Base-by-base conservation (phyloP, 2,888 invertebrate species). In the Macrophya annulata region DNA sequence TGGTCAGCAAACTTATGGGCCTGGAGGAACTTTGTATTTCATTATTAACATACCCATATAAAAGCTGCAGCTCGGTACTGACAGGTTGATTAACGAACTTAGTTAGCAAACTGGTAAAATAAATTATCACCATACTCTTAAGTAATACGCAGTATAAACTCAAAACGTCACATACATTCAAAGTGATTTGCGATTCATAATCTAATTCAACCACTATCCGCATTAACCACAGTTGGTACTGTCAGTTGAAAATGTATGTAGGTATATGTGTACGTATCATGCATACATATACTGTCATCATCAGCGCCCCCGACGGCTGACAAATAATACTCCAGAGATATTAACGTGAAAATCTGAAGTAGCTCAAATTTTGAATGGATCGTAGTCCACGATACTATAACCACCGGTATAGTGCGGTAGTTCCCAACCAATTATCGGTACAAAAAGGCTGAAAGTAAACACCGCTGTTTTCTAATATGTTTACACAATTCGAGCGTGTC, bases 401-500 rank as follows among this genome's bases (percentile, higher is more conserved):
- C 59, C 59, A 25, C 21, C 21, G 51, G 17, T 62, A 62, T 62
- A 62, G 81, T 62, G 25, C 62, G 43, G 21, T 25, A 21, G 59
- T 83, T 83, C 68, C 68, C 68, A 83, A 48, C 71, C 83, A 71
- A 83, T 83, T 83, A 83, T 45, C 81, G n/a, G 81, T 15, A 72
- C 15, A 51, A 84, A 76, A 82, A 79, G 76, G 55, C 68, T 0
- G 77, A 31, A 85, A 31, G 77, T 85, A 77, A 85, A 68, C 85
- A 85, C 21, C 85, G 25, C 40, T 79, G 85, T 81, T 84, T 68
- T 85, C 71, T 84, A 55, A 79, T 59, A 77, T 83, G 85, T 85
- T 86, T 84, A 85, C 65, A 71, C 83, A 48, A 83, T 83, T 71
- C 48, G 37, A 83, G 83, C 83, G 68, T 71, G 83, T 83, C 71